A percentile compares a stretch with the other conserved stretches of the same genome.
Conservation (phyloP, 2,888 invertebrate genomes). For the Sarcophaga subvicina region DNA sequence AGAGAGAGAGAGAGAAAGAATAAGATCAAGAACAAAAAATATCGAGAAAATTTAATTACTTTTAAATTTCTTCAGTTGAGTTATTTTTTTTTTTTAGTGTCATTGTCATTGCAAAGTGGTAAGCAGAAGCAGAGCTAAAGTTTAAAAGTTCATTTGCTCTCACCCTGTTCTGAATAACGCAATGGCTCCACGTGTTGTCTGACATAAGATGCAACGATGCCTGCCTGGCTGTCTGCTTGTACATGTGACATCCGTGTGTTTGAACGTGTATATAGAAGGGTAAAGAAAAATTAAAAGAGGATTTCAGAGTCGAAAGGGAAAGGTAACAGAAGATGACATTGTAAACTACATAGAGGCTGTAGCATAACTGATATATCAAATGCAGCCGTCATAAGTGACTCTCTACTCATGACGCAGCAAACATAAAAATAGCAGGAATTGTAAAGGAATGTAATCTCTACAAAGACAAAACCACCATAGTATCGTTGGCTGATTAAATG, state of each 20-base stretch:
- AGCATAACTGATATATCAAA: constrained; percentile 46
- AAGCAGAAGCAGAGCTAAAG: constrained; percentile 49
- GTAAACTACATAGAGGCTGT: neutral
- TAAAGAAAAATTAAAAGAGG: neutral
- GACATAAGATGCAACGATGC: neutral
- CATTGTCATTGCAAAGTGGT: constrained; percentile 41
- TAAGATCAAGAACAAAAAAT: neutral
- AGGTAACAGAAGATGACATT: neutral
- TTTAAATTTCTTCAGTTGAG: constrained; percentile 60
- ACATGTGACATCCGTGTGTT: constrained; percentile 37
- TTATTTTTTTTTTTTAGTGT: constrained; percentile 42
- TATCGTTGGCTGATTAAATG: no score
- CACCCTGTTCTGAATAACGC: neutral
- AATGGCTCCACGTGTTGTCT: neutral
- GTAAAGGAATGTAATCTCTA: constrained; percentile 5
- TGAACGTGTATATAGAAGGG: neutral
- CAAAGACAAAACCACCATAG: no score
- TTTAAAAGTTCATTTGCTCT: constrained; percentile 31
- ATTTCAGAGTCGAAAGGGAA: neutral
- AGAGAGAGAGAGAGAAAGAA: neutral
- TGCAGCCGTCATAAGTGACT: constrained; percentile 40
- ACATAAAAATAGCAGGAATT: neutral
- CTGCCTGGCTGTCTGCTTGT: neutral
- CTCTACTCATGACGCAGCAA: constrained; percentile 6
- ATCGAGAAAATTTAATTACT: constrained; percentile 60